Percentiles rank a stretch among this genome's conserved stretches.
Evolutionary conservation across 2,797 vertebrate species (phyloP).

Genomic region (Heteromormyrus szaboi): DNA sequence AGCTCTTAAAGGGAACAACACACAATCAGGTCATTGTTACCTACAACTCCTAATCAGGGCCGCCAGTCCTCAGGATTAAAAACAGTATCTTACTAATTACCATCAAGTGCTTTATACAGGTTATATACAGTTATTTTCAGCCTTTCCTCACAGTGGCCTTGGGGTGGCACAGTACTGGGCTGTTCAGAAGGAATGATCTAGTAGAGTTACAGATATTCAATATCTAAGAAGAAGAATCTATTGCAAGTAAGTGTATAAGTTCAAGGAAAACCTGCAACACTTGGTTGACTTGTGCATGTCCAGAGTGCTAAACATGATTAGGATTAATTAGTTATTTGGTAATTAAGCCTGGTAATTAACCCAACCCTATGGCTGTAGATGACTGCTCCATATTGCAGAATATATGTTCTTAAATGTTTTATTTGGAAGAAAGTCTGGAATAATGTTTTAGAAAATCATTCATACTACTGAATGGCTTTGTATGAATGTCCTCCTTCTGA

Average conservation of each 20-base stretch:
- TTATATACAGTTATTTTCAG: neutral
- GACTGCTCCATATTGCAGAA: neutral
- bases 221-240: neutral
- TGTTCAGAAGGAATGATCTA: neutral
- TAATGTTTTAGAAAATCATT: neutral
- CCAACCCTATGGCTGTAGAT: neutral
- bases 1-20: slow-evolving; percentile 59
- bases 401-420: neutral
- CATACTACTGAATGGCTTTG: neutral
- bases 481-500: neutral
- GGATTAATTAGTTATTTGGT: neutral
- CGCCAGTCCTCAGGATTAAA: neutral
- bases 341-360: neutral
- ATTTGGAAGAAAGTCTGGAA: neutral
- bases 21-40: neutral
- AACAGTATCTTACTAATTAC: neutral
- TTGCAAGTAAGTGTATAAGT: neutral
- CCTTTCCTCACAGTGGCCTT: neutral
- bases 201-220: neutral
- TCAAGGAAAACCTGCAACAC: neutral
- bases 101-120: neutral
- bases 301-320: neutral
- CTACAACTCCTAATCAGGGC: neutral
- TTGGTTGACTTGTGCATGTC: neutral
- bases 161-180: neutral